phyloP scores from a whole-genome alignment of 2,797 vertebrate genomes.

The Kryptopterus vitreolus region DNA sequence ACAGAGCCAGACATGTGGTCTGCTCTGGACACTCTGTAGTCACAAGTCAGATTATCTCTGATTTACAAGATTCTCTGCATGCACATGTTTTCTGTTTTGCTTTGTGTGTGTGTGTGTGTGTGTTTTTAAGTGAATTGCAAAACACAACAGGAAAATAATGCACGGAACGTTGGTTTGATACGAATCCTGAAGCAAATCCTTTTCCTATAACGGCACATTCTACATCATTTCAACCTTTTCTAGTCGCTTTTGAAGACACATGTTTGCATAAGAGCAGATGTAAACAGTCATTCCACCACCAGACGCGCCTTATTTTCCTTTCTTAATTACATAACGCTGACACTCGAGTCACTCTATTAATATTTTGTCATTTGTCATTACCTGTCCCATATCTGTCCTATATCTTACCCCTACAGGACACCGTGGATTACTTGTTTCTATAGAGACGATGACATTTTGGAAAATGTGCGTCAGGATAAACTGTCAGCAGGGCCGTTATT shows the following conservation, averaged over 20 bases:
- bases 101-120: no score
- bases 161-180: background rate
- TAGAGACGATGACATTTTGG: background rate
- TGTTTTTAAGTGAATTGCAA: no score
- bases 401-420: no score
- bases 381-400: no score
- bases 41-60: background rate
- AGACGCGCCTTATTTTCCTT: background rate
- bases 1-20: conserved; percentile 25
- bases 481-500: background rate
- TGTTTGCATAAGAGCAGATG: background rate
- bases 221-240: no score
- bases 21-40: background rate
- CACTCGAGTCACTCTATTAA: background rate
- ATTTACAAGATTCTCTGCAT: background rate
- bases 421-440: background rate
- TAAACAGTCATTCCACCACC: background rate
- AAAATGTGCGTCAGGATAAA: background rate
- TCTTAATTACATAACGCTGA: background rate
- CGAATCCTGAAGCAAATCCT: background rate
- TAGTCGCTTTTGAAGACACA: no score
- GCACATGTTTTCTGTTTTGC: background rate
- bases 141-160: background rate
- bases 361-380: no score
- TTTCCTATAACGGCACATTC: background rate